These are phyloP conservation scores for Trachurus trachurus DNA, from an alignment of 2,797 vertebrate species.

Conservation along the genomic window DNA sequence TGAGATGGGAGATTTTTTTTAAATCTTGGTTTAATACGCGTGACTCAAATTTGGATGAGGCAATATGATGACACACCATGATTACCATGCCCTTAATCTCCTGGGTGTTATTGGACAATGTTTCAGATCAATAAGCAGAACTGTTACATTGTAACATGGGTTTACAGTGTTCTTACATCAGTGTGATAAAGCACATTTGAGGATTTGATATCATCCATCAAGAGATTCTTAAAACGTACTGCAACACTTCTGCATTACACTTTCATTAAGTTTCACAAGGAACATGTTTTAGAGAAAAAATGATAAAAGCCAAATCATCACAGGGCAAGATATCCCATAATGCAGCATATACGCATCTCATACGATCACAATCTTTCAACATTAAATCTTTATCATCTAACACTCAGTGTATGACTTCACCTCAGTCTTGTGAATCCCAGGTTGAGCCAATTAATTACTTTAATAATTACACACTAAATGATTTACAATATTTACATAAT, in stretches of 20 bases:
- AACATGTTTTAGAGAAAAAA: background rate
- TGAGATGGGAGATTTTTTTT: background rate
- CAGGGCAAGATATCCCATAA: background rate
- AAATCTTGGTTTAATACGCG: conserved; percentile 7
- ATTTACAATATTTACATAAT: background rate
- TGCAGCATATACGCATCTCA: no score
- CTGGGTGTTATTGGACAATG: background rate
- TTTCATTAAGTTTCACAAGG: background rate
- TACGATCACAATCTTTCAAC: background rate
- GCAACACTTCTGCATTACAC: background rate
- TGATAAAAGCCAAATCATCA: background rate
- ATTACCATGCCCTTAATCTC: background rate
- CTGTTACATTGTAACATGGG: background rate
- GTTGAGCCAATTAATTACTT: background rate
- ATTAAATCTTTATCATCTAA: background rate
- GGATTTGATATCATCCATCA: background rate
- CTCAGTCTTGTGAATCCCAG: background rate
- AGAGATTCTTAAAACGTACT: background rate
- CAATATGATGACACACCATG: background rate
- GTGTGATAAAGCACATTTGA: background rate
- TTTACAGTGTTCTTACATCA: conserved; percentile 2
- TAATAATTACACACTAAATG: background rate
- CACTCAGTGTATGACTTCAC: background rate
- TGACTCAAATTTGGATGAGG: background rate
- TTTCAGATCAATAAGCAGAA: background rate